These are phyloP conservation scores for Leptinotarsa tumamoca DNA, from an alignment of 2,888 invertebrate species.

Conservation along the genomic window DNA sequence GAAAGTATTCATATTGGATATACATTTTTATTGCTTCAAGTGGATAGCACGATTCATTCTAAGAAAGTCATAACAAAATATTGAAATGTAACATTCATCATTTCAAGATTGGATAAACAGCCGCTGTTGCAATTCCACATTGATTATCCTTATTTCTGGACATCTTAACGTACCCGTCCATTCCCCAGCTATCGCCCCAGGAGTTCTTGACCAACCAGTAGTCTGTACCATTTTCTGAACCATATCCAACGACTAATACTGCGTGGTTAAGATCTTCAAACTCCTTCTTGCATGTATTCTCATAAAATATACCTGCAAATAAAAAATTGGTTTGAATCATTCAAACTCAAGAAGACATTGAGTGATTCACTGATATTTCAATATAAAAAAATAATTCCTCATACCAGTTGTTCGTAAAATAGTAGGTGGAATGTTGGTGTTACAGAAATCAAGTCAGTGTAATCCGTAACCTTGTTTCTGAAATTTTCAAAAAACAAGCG, in stretches of 20 bases:
- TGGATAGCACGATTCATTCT: too few relatives aligned
- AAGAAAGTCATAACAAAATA: too few relatives aligned
- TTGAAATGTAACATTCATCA: background rate
- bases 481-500: too few relatives aligned
- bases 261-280: slow-evolving; percentile 81
- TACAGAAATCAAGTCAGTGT: too few relatives aligned
- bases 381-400: too few relatives aligned
- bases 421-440: too few relatives aligned
- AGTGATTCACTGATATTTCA: too few relatives aligned
- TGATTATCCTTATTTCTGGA: slow-evolving; percentile 35
- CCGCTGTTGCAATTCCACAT: slow-evolving; percentile 9
- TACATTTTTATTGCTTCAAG: too few relatives aligned
- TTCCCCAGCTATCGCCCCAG: slow-evolving; percentile 67
- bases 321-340: background rate
- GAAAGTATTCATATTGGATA: too few relatives aligned
- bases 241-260: slow-evolving; percentile 81
- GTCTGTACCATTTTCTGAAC: slow-evolving; percentile 69
- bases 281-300: slow-evolving; percentile 72
- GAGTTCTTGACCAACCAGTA: slow-evolving; percentile 80
- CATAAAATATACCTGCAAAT: slow-evolving; percentile 77
- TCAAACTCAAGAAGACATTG: too few relatives aligned
- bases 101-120: background rate
- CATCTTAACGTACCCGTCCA: slow-evolving; percentile 56
- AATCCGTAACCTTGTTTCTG: too few relatives aligned
- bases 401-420: too few relatives aligned